These are phyloP conservation scores for Calameuta pallipes DNA, from an alignment of 2,888 invertebrate genomes.

Conservation along the genomic window DNA sequence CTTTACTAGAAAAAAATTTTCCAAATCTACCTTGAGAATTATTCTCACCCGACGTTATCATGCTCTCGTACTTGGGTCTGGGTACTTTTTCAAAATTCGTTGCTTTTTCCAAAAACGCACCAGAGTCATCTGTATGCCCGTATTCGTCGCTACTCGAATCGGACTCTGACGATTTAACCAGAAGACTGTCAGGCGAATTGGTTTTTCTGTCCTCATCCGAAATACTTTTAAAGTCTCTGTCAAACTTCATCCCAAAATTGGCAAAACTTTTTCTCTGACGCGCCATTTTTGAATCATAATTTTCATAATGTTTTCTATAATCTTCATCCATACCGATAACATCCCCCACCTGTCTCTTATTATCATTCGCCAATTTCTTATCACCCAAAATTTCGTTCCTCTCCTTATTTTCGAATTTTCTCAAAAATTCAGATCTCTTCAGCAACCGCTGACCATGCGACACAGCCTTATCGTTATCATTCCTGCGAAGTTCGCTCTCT, in stretches of 20 bases:
- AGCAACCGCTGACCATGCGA: slow-evolving; percentile 44
- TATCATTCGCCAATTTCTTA: slow-evolving; percentile 9
- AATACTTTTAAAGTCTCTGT: slow-evolving; percentile 33
- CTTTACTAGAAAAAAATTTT: neutral
- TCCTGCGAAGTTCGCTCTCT: slow-evolving; percentile 53
- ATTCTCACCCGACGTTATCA: neutral
- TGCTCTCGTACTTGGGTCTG: slow-evolving; percentile 36
- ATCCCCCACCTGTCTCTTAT: neutral
- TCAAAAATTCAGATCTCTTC: slow-evolving; percentile 56
- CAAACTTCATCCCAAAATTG: slow-evolving; percentile 10
- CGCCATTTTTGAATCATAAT: slow-evolving; percentile 36
- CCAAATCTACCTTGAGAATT: slow-evolving; percentile 10
- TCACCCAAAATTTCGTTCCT: neutral
- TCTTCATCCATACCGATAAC: slow-evolving; percentile 44
- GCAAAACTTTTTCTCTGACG: slow-evolving; percentile 11
- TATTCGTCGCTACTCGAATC: slow-evolving; percentile 65
- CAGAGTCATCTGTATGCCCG: slow-evolving; percentile 68
- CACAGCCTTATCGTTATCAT: slow-evolving; percentile 31
- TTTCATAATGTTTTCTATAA: slow-evolving; percentile 54
- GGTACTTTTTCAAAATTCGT: slow-evolving; percentile 53
- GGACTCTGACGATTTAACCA: slow-evolving; percentile 63
- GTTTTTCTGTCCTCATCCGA: slow-evolving; percentile 64
- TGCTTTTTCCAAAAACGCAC: slow-evolving; percentile 67
- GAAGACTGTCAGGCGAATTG: slow-evolving; percentile 63
- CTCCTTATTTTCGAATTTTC: slow-evolving; percentile 48